phyloP scores from a whole-genome alignment of 2,888 invertebrate genomes.

The Stenodema calcarata region DNA sequence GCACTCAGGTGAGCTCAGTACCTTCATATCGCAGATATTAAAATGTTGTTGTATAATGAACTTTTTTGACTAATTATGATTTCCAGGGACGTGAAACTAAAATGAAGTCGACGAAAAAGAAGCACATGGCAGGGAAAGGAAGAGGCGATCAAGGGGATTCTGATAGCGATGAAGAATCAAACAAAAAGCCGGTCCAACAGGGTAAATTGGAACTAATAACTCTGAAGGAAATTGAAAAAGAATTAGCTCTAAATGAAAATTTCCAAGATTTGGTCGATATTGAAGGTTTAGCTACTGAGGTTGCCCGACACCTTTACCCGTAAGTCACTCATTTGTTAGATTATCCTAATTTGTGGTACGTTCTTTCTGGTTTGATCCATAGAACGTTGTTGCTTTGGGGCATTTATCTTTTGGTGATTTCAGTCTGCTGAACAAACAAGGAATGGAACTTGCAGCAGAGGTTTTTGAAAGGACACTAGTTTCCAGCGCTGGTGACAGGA shows the following conservation, averaged over 20 bases:
- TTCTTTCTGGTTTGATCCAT: too few species aligned
- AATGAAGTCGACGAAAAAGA: constrained; percentile 91
- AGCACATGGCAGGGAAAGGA: constrained; percentile 59
- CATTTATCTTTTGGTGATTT: not conserved
- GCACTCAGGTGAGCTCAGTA: constrained; percentile 69
- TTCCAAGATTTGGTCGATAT: constrained; percentile 73
- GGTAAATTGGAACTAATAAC: constrained; percentile 72
- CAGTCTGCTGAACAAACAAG: constrained; percentile 72
- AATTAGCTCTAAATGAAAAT: constrained; percentile 57
- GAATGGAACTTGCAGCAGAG: constrained; percentile 72
- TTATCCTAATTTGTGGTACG: too few species aligned
- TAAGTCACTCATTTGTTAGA: constrained; percentile 62
- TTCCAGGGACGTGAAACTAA: constrained; percentile 85
- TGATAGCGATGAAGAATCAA: constrained; percentile 67
- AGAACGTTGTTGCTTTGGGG: too few species aligned
- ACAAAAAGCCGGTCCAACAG: constrained; percentile 36
- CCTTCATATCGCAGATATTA: too few species aligned
- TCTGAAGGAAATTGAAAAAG: constrained; percentile 67
- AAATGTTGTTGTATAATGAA: too few species aligned
- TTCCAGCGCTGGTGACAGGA: constrained; percentile 71
- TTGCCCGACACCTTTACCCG: constrained; percentile 75
- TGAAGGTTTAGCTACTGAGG: constrained; percentile 72
- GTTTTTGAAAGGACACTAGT: constrained; percentile 78
- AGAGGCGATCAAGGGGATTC: constrained; percentile 70
- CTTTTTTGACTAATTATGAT: not conserved